Evolutionary conservation across 2,113 vertebrate genomes (phyloP), one percentile per base, ranked within the genome.

Genomic region (Picathartes gymnocephalus): DNA sequence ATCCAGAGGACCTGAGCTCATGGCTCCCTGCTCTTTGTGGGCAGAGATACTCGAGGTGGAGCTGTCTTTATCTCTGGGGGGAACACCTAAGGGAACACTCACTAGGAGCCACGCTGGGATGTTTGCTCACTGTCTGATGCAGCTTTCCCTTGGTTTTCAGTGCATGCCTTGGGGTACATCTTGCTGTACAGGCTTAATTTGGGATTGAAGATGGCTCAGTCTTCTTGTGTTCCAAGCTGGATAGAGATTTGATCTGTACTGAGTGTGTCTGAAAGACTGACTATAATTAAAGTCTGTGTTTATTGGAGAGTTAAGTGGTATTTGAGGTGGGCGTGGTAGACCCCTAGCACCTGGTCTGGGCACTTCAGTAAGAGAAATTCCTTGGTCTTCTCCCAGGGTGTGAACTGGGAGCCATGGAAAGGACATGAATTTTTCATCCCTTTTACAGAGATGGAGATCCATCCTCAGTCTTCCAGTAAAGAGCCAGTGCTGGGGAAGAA

Each of bases 341-440:
- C 7, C 81, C 39, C 28, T 21, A 81, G 39, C 20, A 35, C 20
- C 14, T 64, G 25, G 4, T 56, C 45, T 82, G 81, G 20, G 20
- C 77, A 15, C 35, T 91, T 86, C 13, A 77, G n/a, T 90, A 19
- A 76, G 73, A 66, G 10, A 50, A 90, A 81, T 64, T 56, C 18
- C 31, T 23, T 72, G 60, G 40, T 80, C 21, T 69, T 60, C 60
- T 88, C 33, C 23, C 54, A 99, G 98, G 98, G 98, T 8, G 98
- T 99, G 88, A 99, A 99, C 91, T 99, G 99, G 98, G 97, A 99
- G 83, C 98, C 99, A 0, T 99, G 99, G 98, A 99, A 99, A 97
- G 99, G 99, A 82, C 98, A 99, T 53, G 97, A 98, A 62, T 98
- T 97, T 62, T 99, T 99, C 86, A 98, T 99, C 25, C 98, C 99